These are phyloP conservation scores for Lampropteryx suffumata DNA, from an alignment of 2,888 invertebrate species.

Conservation along the genomic window DNA sequence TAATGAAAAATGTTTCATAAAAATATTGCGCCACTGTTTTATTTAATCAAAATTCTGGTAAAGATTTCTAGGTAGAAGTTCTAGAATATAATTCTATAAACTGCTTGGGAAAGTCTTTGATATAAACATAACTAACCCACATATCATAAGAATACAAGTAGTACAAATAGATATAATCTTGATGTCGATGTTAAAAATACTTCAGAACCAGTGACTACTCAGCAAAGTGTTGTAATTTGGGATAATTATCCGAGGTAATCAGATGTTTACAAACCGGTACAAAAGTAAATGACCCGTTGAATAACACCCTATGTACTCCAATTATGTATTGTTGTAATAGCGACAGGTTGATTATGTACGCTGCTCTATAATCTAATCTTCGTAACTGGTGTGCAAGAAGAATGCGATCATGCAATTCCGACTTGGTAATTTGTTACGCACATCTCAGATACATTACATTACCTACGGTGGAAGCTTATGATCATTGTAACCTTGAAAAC, in stretches of 20 bases:
- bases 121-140: too few relatives aligned
- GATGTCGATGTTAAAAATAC: too few relatives aligned
- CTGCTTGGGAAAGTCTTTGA: too few relatives aligned
- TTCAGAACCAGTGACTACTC: too few relatives aligned
- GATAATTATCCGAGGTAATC: conserved; percentile 5
- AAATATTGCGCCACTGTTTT: conserved; percentile 9
- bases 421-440: conserved; percentile 25
- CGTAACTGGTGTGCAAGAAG: conserved; percentile 32
- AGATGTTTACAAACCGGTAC: conserved; percentile 13
- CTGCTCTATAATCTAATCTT: conserved; percentile 32
- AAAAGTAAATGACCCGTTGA: conserved; percentile 27
- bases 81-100: too few relatives aligned
- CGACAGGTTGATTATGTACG: conserved; percentile 39
- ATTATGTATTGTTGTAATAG: conserved; percentile 42
- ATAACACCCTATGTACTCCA: conserved; percentile 24
- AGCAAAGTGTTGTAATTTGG: conserved; percentile 8
- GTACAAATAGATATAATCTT: too few relatives aligned
- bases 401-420: conserved; percentile 31
- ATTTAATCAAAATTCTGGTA: conserved; percentile 30
- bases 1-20: conserved; percentile 58
- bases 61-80: too few relatives aligned
- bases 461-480: neutral
- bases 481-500: too few relatives aligned
- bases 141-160: too few relatives aligned
- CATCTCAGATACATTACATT: conserved; percentile 13